Base-by-base conservation (phyloP, 2,888 invertebrate genomes). In the Melanotus villosus region DNA sequence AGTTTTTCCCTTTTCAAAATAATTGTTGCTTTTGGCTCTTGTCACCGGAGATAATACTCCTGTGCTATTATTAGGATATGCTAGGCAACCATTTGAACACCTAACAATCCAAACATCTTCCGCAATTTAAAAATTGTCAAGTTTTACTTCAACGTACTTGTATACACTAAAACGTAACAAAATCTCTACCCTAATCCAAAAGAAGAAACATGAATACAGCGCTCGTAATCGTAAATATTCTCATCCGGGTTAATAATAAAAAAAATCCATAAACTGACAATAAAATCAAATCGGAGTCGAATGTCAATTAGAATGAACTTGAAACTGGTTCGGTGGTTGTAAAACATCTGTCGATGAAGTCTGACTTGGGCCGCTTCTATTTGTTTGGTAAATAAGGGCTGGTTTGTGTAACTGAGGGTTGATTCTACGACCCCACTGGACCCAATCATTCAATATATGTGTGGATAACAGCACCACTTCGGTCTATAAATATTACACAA, bases 401-500 rank as follows among this genome's bases (percentile, higher is more conserved):
- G 68, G 68, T 68, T 71, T 68, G 65, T 65, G 54, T 56, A 59
- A 41, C 62, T 23, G 62, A 41, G 68, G 71, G 71, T 65, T 59
- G 68, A 56, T 58, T 71, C 62, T 50, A 65, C 64, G 59, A 65
- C 71, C 71, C 71, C 71, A 65, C n/a, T 65, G 71, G 71, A 68
- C 65, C 71, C 68, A 71, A 71, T 71, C 71, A 71, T 59, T 68
- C 68, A 57, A 68, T 70, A 59, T 62, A 62, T 71, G 64, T 68
- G 68, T 67, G 54, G 70, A 63, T 70, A 70, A 70, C 70, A 63
- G 62, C 64, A 47, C 70, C 70, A 64, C 67, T 64, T 64, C 58
- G 70, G 62, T 60, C 75, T 72, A 75, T 75, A 75, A 75, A 73
- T 75, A 75, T 75, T 75, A 71, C 71, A 70, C 75, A 75, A 75